phyloP scores from a whole-genome alignment of 2,797 vertebrate species.

The Holocentrus rufus region DNA sequence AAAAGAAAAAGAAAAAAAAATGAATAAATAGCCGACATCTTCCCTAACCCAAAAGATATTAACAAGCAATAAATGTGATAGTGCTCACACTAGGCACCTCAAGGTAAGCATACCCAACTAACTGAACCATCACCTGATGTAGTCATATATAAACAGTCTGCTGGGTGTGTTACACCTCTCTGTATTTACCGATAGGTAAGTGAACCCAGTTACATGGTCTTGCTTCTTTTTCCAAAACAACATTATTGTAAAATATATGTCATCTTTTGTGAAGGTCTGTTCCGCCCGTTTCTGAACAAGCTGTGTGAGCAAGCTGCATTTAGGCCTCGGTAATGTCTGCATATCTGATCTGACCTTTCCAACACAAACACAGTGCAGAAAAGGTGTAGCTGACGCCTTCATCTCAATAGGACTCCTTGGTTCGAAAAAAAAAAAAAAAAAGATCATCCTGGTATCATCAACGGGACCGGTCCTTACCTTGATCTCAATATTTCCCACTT shows the following conservation, averaged over 20 bases:
- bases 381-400: background rate
- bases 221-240: too few species aligned
- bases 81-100: background rate
- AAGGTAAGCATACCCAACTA: background rate
- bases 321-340: too few species aligned
- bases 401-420: background rate
- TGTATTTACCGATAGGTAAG: too few species aligned
- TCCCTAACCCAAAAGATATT: background rate
- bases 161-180: too few species aligned
- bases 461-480: constrained; percentile 76
- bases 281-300: too few species aligned
- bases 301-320: too few species aligned
- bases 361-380: too few species aligned
- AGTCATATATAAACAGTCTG: background rate
- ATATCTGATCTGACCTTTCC: too few species aligned
- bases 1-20: constrained; percentile 32
- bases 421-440: background rate
- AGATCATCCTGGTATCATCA: background rate
- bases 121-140: background rate
- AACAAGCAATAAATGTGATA: background rate
- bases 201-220: too few species aligned
- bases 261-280: too few species aligned
- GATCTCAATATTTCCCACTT: constrained; percentile 89
- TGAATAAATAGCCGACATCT: background rate
- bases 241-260: too few species aligned